Percentiles rank a stretch among this genome's conserved stretches.
Conservation (phyloP, 2,113 vertebrate genomes). For the Tachuris rubrigastra region DNA sequence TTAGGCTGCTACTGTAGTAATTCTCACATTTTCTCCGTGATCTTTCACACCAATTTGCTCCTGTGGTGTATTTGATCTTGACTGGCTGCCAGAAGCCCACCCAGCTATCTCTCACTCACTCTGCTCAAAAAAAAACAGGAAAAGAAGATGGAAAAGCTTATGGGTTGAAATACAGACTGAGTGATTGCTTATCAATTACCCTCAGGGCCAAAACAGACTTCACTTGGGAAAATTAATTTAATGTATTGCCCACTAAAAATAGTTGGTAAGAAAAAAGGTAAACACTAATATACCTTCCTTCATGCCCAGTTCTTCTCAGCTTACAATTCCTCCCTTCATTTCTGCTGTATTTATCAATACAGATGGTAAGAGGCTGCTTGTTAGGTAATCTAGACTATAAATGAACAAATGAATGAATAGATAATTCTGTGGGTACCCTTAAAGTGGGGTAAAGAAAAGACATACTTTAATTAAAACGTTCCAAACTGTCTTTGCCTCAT, state of each 20-base stretch:
- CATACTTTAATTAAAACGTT: not conserved
- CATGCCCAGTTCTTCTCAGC: fast-evolving
- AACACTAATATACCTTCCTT: not conserved
- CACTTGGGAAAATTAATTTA: not conserved
- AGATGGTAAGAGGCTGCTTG: not conserved
- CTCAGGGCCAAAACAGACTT: not conserved
- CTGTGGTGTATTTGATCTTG: not conserved
- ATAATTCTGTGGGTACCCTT: not conserved
- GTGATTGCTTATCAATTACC: not conserved
- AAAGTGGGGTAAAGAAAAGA: not conserved
- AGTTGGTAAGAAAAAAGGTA: not conserved
- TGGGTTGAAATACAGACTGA: not conserved
- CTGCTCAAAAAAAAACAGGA: not conserved
- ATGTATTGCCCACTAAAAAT: not conserved
- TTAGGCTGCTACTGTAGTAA: not conserved
- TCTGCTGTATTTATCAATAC: not conserved
- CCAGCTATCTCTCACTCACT: not conserved
- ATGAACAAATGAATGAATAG: not conserved
- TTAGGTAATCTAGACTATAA: not conserved
- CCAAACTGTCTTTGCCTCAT: not conserved
- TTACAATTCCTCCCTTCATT: not conserved
- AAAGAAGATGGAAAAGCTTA: not conserved
- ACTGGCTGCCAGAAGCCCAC: not conserved
- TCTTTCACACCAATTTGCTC: not conserved
- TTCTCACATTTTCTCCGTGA: not conserved